Percentiles rank a stretch among this genome's conserved stretches.
Evolutionary conservation across 2,113 vertebrate species (phyloP).

Genomic region (Eptatretus burgeri): DNA sequence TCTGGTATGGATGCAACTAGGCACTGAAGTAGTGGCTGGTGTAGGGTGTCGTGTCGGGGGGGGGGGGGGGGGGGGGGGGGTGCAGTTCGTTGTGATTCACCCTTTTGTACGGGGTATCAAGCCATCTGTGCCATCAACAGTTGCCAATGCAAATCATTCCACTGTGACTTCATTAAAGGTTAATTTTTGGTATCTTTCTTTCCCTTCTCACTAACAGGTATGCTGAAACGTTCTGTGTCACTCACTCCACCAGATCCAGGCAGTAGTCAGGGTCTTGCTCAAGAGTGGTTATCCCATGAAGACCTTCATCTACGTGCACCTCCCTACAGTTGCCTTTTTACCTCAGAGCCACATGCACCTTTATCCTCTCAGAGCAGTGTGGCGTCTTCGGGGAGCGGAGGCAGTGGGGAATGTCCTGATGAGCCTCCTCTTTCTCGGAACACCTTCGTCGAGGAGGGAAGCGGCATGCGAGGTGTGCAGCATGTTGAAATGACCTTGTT

Average conservation of each 20-base stretch:
- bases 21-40: no score
- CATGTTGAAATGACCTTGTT: no score
- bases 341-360: constrained; percentile 33
- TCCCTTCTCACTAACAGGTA: background rate
- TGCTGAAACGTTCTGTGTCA: constrained; percentile 88
- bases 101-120: no score
- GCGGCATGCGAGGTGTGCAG: constrained; percentile 85
- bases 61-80: no score
- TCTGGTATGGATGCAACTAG: no score
- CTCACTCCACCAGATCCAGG: constrained; percentile 88
- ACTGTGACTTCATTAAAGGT: no score
- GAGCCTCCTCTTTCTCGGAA: constrained; percentile 47
- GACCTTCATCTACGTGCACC: constrained; percentile 61
- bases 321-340: constrained; percentile 33
- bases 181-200: background rate
- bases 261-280: constrained; percentile 63
- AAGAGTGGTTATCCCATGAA: constrained; percentile 97
- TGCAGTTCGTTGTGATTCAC: no score
- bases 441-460: constrained; percentile 88
- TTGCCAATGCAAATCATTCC: no score
- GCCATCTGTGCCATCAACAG: no score
- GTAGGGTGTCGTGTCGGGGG: no score
- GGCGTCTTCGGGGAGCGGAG: constrained; percentile 89
- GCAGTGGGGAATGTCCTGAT: constrained; percentile 77
- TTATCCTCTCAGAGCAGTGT: constrained; percentile 98